Conservation (phyloP, 2,797 vertebrate species). For the Amblyraja radiata region DNA sequence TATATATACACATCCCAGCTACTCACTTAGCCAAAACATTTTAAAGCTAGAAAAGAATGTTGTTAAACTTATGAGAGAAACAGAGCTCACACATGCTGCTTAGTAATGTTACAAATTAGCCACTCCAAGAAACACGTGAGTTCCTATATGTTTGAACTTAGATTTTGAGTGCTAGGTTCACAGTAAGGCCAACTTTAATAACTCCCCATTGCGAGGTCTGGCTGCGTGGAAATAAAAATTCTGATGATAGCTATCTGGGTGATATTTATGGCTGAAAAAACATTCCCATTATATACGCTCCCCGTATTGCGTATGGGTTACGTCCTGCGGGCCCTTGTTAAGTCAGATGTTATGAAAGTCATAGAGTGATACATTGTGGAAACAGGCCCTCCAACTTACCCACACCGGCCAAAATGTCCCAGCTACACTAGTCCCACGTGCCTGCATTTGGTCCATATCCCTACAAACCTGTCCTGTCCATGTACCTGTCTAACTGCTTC, state of each 20-base stretch:
- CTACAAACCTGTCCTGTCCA: too few species aligned
- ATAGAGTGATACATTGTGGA: too few species aligned
- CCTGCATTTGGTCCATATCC: too few species aligned
- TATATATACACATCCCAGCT: background rate
- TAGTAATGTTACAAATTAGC: background rate
- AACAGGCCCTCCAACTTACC: too few species aligned
- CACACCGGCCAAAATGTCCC: too few species aligned
- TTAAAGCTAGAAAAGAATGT: background rate
- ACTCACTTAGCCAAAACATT: background rate
- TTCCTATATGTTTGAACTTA: background rate
- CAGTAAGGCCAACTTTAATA: background rate
- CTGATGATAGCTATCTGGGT: background rate
- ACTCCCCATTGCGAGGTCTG: too few species aligned
- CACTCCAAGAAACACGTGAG: background rate
- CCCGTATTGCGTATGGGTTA: too few species aligned
- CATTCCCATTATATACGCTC: too few species aligned
- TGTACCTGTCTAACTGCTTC: too few species aligned
- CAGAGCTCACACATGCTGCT: background rate
- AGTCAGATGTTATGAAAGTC: too few species aligned
- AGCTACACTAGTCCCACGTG: too few species aligned
- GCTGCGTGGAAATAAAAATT: background rate
- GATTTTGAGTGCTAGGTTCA: background rate
- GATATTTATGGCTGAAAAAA: background rate
- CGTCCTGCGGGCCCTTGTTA: too few species aligned
- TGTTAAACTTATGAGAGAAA: constrained; percentile 7